Base-by-base conservation (phyloP, 1,140 invertebrate species). In the Phymorhynchus buccinoides region DNA sequence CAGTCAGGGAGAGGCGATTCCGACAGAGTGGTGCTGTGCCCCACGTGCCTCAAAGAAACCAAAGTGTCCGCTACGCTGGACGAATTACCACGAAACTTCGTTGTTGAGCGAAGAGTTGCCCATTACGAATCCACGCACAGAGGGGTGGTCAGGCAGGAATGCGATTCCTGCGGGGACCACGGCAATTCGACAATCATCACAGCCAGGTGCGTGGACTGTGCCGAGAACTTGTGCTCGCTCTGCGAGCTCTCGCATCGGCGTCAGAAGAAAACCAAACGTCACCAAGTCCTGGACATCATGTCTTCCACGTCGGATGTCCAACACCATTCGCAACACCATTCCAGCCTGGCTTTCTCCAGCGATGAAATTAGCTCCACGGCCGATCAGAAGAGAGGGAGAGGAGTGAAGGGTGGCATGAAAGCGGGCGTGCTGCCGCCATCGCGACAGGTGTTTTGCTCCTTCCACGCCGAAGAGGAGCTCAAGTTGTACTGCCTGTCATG, bases 201-300 rank as follows among this genome's bases (percentile, higher is more conserved):
- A 4, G 73, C 52, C 16, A n/a, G 86, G n/a, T 85, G 86, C 66
- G 18, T 78, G 32, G 84, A 87, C n/a, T 87, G 86, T 35, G 30
- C 68, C 1, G 86, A 87, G 32, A 85, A 85, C 37, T 30, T 87
- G 37, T 87, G 86, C 71, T 82, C 78, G 3, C 48, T 82, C 32
- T 87, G 86, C 83, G 86, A 87, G 68, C 52, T 79, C 16, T 71
- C 86, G 1, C 86, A 85, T 37, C 79, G 86, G 75, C 83, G 86
- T 56, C 86, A 87, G 30, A 84, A 85, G 56, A 81, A 80, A 78
- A 85, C 86, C 16, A 87, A 83, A 78, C n/a, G 39, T 42, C 86
- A 87, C 48, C 62, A 42, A 14, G 30, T 87, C 35, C 30, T 87
- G 22, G 41, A 80, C 41, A 30, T 85, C 44, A 80, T 30, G 7